Evolutionary conservation across 2,797 vertebrate species (phyloP).

Genomic region (Pipistrellus nathusii): DNA sequence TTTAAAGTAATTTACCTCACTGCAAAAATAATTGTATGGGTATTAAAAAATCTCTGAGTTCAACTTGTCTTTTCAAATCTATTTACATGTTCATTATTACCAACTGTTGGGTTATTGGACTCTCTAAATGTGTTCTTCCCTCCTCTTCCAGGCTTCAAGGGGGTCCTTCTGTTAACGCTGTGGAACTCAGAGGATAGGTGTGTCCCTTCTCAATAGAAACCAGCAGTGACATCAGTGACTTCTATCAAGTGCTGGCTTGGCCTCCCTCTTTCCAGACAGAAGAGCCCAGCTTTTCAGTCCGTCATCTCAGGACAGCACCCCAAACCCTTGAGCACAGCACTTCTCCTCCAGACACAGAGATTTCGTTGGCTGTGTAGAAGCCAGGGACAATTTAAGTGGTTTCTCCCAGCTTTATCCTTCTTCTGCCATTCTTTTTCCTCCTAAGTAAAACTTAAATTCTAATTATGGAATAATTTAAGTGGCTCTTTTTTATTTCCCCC

Average conservation of each 20-base stretch:
- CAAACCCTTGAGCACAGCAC: neutral
- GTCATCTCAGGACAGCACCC: neutral
- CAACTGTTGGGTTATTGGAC: neutral
- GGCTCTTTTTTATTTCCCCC: constrained; percentile 30
- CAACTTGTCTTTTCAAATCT: neutral
- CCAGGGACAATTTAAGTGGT: neutral
- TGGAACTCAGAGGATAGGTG: neutral
- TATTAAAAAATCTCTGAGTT: neutral
- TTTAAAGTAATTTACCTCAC: constrained; percentile 9
- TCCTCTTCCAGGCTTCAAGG: neutral
- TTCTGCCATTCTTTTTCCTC: neutral
- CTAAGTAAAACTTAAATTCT: constrained; percentile 53
- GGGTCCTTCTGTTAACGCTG: neutral
- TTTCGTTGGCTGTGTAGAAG: neutral
- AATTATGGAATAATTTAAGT: constrained; percentile 47
- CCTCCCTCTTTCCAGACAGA: neutral
- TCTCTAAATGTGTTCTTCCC: neutral
- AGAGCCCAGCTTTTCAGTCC: neutral
- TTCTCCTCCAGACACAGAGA: neutral
- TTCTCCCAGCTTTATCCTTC: constrained; percentile 23
- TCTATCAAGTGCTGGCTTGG: neutral
- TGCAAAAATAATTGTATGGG: neutral
- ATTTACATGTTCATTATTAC: neutral
- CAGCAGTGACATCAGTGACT: neutral
- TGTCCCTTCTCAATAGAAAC: neutral